A percentile compares a stretch with the other conserved stretches of the same genome.
Evolutionary conservation across 2,113 vertebrate genomes (phyloP).

Genomic region (Chlorodrepanis virens): DNA sequence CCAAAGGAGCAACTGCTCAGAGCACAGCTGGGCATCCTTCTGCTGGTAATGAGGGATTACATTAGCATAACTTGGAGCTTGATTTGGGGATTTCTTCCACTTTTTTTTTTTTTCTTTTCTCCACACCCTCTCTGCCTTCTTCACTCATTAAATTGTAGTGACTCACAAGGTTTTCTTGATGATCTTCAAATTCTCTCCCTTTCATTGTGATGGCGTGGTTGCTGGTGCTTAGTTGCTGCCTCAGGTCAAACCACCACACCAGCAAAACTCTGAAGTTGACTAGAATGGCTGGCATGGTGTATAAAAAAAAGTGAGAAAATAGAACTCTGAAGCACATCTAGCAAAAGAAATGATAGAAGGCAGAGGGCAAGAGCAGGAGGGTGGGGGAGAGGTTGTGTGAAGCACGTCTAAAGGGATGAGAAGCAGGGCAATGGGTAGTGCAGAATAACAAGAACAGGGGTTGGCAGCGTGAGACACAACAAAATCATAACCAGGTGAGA

Average conservation of each 20-base stretch:
- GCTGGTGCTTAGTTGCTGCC: background rate
- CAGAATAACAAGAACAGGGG: background rate
- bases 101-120: background rate
- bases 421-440: background rate
- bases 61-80: background rate
- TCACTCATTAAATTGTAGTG: background rate
- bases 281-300: background rate
- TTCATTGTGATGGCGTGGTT: background rate
- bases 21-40: background rate
- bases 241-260: background rate
- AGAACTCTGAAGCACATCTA: background rate
- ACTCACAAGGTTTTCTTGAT: background rate
- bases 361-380: background rate
- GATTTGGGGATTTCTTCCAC: background rate
- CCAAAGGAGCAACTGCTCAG: background rate
- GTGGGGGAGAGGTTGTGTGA: accelerated
- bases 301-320: background rate
- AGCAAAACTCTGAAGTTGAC: background rate
- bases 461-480: background rate
- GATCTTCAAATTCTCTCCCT: background rate
- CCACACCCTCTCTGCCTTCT: accelerated
- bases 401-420: background rate
- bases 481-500: background rate
- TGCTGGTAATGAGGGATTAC: background rate
- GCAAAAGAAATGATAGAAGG: background rate